Evolutionary conservation across 2,113 vertebrate genomes (phyloP).

Genomic region (Catagonus wagneri): DNA sequence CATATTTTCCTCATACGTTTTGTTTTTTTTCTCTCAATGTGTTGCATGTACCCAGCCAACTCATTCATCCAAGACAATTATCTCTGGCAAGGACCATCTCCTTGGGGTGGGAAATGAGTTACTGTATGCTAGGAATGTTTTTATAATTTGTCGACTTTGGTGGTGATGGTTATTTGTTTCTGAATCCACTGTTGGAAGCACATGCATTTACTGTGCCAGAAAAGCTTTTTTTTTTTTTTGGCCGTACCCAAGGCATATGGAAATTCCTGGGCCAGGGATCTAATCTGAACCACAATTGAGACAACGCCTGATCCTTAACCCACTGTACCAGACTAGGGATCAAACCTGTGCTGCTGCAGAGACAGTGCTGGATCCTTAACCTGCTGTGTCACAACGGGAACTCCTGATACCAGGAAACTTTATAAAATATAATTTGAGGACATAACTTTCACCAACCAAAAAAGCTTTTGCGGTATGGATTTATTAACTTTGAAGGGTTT

Average conservation of each 20-base stretch:
- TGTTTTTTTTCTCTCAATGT: conserved; percentile 26
- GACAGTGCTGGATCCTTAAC: no score
- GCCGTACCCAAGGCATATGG: no score
- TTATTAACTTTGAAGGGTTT: neutral
- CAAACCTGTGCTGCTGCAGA: no score
- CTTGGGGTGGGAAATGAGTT: neutral
- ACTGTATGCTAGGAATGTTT: neutral
- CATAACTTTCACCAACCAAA: neutral
- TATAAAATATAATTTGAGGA: conserved; percentile 44
- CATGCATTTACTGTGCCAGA: neutral
- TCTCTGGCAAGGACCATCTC: neutral
- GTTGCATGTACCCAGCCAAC: neutral
- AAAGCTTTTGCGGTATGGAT: neutral
- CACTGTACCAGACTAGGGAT: no score
- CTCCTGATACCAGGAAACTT: neutral
- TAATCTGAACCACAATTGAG: no score
- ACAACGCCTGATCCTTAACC: no score
- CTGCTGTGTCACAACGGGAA: no score
- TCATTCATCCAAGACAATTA: conserved; percentile 45
- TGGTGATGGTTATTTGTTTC: conserved; percentile 56
- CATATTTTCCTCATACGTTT: conserved; percentile 28
- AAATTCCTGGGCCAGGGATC: no score
- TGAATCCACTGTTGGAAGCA: conserved; percentile 23
- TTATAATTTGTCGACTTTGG: conserved; percentile 57
- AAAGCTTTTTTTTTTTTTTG: no score